Conservation (phyloP, 1,140 invertebrate genomes). For the Oryctes rhinoceros region DNA sequence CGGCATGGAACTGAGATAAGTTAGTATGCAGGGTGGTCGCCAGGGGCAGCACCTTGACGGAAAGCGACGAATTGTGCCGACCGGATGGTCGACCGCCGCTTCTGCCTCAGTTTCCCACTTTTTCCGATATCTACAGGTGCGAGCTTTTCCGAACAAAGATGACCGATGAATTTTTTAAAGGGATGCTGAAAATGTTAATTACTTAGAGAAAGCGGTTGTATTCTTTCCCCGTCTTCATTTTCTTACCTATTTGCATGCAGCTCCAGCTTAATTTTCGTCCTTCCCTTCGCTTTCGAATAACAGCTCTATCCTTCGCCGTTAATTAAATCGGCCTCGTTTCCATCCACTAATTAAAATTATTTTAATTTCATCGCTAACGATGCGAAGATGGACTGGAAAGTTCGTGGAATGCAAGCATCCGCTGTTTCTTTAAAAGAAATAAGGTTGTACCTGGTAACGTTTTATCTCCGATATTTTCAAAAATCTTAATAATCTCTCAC, state of each 20-base stretch:
- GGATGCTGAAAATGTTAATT: slow-evolving; percentile 10
- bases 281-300: neutral
- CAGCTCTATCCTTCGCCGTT: neutral
- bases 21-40: slow-evolving; percentile 39
- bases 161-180: neutral
- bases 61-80: slow-evolving; percentile 47
- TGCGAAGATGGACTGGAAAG: neutral
- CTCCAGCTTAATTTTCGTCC: slow-evolving; percentile 12
- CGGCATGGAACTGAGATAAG: slow-evolving; percentile 41
- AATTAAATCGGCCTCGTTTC: neutral
- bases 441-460: neutral
- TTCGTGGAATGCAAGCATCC: neutral
- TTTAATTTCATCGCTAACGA: neutral
- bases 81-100: slow-evolving; percentile 42
- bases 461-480: neutral
- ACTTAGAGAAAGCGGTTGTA: neutral
- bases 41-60: slow-evolving; percentile 46
- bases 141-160: slow-evolving; percentile 19
- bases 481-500: too few relatives aligned
- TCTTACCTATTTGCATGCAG: neutral
- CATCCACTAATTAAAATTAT: neutral
- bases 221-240: neutral
- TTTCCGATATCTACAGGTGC: slow-evolving; percentile 53
- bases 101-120: slow-evolving; percentile 42
- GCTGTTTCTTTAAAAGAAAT: neutral